phyloP scores from a whole-genome alignment of 2,113 vertebrate species.

The Isichthys henryi region DNA sequence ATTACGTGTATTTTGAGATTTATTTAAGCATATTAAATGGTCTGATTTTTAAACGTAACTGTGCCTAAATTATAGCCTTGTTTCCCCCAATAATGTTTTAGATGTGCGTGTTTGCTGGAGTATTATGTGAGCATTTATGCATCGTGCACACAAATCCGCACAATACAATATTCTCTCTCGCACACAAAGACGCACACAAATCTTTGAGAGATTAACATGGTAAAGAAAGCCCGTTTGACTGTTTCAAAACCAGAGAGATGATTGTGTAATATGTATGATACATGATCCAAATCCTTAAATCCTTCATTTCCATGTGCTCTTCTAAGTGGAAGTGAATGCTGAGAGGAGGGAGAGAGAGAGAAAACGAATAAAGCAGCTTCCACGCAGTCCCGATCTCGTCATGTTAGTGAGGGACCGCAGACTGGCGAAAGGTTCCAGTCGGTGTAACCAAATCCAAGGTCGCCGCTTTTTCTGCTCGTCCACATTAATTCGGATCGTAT shows the following conservation, averaged over 20 bases:
- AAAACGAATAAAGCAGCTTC: background rate
- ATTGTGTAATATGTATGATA: background rate
- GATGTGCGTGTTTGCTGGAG: slow-evolving; percentile 14
- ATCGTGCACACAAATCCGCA: slow-evolving; percentile 39
- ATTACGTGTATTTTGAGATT: slow-evolving; percentile 71
- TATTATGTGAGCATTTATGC: slow-evolving; percentile 20
- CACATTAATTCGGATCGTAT: background rate
- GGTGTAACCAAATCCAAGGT: background rate
- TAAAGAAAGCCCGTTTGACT: background rate
- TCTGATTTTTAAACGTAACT: slow-evolving; percentile 57
- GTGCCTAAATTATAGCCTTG: slow-evolving; percentile 82
- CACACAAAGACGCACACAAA: background rate
- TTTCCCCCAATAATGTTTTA: slow-evolving; percentile 47
- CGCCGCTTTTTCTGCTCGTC: background rate
- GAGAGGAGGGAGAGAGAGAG: background rate
- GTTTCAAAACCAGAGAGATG: background rate
- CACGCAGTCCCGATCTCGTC: background rate
- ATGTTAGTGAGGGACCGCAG: background rate
- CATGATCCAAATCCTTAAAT: background rate
- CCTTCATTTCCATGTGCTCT: background rate
- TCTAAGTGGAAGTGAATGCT: background rate
- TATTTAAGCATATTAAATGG: slow-evolving; percentile 58
- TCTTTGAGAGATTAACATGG: background rate
- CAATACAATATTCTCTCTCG: background rate
- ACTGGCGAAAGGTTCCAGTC: background rate